Evolutionary conservation across 2,888 invertebrate species (phyloP), one percentile per base, ranked within the genome.

Genomic region (Drosophila subsilvestris): DNA sequence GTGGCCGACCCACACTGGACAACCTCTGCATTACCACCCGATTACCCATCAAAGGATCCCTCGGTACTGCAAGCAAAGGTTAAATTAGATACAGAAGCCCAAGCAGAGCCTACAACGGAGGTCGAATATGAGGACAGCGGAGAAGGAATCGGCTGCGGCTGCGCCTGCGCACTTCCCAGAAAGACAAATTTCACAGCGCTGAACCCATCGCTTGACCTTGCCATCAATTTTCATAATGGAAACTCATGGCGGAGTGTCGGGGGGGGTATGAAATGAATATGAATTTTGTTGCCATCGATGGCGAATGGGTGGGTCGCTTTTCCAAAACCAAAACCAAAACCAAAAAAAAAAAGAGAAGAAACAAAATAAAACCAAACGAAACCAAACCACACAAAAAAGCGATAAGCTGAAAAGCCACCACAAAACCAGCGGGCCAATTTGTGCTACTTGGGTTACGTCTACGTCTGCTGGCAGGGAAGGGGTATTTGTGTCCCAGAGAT

Each of bases 161-260:
- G 87, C 86, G 85, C 70, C 75, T 80, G 86, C 85, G 84, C 79
- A 32, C 47, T 17, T 54, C 54, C 67, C 70, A 59, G 61, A 55
- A 7, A 37, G 65, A 72, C 75, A 74, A 75, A 77, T 77, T 77
- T 60, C 43, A 27, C 58, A 69, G 32, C 22, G 58, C 27, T 76
- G 85, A 87, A 81, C 78, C 75, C 53, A 71, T 22, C 84, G 78
- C 74, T 85, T 83, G 88, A 88, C 88, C 86, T 88, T 88, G 88
- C 87, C 79, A 88, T 86, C 86, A 88, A 88, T 83, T 88, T 80
- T 75, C 66, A 80, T 85, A 86, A 79, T 81, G 79, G 63, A 67
- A 79, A 81, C 79, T 61, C 51, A 58, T 76, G 61, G 63, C 49
- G 42, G 65, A 76, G n/a, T 45, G 56, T 2, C 22, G 20, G 29